These are phyloP conservation scores for Phocides pigmalion DNA, from an alignment of 1,140 invertebrate genomes.

Conservation along the genomic window DNA sequence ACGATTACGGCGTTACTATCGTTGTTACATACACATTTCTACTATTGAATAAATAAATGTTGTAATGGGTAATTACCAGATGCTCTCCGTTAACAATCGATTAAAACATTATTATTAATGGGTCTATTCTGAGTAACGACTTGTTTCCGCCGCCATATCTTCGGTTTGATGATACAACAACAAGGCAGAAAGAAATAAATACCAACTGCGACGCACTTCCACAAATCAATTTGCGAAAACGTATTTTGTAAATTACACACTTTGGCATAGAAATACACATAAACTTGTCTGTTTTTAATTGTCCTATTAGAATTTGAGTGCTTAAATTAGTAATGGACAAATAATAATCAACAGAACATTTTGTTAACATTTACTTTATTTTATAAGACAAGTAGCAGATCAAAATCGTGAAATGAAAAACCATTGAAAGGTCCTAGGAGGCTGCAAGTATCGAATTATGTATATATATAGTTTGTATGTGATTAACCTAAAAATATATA, in stretches of 20 bases:
- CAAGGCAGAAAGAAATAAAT: slow-evolving; percentile 7
- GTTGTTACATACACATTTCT: neutral
- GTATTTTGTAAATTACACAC: neutral
- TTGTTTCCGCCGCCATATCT: slow-evolving; percentile 5
- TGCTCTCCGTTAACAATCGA: slow-evolving; percentile 32
- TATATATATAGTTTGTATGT: no score
- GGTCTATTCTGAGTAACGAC: slow-evolving; percentile 35
- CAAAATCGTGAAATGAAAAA: no score
- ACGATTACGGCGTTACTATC: neutral
- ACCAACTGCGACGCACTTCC: neutral
- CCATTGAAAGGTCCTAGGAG: no score
- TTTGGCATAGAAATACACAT: no score
- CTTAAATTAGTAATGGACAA: no score
- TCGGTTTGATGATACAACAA: slow-evolving; percentile 14
- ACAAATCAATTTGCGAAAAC: neutral
- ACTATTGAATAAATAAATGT: neutral
- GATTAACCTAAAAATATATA: no score
- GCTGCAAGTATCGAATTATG: no score
- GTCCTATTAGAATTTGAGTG: no score
- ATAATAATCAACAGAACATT: no score
- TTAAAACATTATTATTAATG: slow-evolving; percentile 45
- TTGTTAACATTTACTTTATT: no score
- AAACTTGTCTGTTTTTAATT: no score
- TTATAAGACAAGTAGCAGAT: no score
- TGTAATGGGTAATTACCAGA: slow-evolving; percentile 6